Evolutionary conservation across 2,797 vertebrate genomes (phyloP).

Genomic region (Rhinella marina): DNA sequence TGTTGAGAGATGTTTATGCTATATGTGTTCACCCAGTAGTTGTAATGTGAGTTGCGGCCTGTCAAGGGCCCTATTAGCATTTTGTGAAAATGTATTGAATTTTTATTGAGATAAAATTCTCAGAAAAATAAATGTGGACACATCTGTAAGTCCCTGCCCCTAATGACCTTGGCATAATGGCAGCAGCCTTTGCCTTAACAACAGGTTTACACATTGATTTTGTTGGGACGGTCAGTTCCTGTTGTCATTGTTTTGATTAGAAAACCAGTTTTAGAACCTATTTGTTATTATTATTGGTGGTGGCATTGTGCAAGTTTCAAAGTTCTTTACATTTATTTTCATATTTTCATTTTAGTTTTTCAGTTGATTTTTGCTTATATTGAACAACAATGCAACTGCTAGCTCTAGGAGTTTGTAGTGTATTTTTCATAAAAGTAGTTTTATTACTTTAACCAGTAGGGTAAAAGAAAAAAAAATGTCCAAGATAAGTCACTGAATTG

Average conservation of each 20-base stretch:
- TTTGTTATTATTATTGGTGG: neutral
- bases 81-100: too few species aligned
- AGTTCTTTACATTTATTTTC: neutral
- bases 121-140: too few species aligned
- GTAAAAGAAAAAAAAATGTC: conserved; percentile 21
- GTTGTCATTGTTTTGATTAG: neutral
- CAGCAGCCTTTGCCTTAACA: too few species aligned
- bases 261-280: neutral
- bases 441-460: conserved; percentile 43
- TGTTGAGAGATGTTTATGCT: too few species aligned
- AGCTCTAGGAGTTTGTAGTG: conserved; percentile 28
- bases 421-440: conserved; percentile 31
- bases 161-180: too few species aligned
- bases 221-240: neutral
- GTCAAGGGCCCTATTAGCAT: too few species aligned
- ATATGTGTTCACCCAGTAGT: too few species aligned
- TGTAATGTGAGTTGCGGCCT: too few species aligned
- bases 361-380: neutral
- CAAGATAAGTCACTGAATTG: neutral
- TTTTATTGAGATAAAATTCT: too few species aligned
- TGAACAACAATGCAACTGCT: neutral
- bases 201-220: too few species aligned
- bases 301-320: neutral
- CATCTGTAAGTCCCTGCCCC: too few species aligned
- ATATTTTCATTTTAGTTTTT: neutral